Evolutionary conservation across 30 jellyfish, hydroid and myxozoan species (phyloP), one percentile per base, ranked within the genome.

Genomic region (Cassiopea andromeda): DNA sequence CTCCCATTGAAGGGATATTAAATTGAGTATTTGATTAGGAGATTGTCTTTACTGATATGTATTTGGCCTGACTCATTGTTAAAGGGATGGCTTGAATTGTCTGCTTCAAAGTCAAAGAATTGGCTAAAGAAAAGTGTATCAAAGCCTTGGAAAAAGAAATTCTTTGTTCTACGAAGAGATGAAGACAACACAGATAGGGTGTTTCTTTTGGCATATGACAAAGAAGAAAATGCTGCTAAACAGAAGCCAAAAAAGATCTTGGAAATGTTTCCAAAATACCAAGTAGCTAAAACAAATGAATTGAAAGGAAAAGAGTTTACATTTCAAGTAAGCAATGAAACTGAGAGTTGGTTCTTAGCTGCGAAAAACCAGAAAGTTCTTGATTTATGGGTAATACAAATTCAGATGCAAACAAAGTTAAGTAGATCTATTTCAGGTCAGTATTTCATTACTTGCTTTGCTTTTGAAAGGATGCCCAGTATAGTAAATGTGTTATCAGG

Each of bases 401-500:
- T 94, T 14, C 98, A 94, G 69, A 94, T 94, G 98, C 98, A 94
- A 59, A 94, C 98, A 67, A 89, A 89, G 78, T 90, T 94, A 80
- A 94, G 97, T 85, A 86, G 96, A 48, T 75, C 97, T 2, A 84
- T 94, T 12, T 84, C 98, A 79, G 98, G 98, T 83, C 71, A 27
- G 80, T 45, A 19, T 70, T 14, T 72, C 19, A 12, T 69, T 13
- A 43, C 38, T 27, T 27, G 38, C 38, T 27, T 27, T 27, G 38
- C 38, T 27, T 27, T 27, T 27, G 38, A 27, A 27, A 27, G 38
- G 38, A 27, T 27, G 38, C 38, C 38, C 38, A 27, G 38, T 27
- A 27, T 27, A 27, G 0, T 27, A 27, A 27, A 27, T 27, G 0
- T 27, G 38, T 27, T 27, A 27, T 27, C 38, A 27, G 38, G 38